Percentiles rank a stretch among this genome's conserved stretches.
Evolutionary conservation across 2,888 invertebrate species (phyloP).

Genomic region (Psylliodes chrysocephalus): DNA sequence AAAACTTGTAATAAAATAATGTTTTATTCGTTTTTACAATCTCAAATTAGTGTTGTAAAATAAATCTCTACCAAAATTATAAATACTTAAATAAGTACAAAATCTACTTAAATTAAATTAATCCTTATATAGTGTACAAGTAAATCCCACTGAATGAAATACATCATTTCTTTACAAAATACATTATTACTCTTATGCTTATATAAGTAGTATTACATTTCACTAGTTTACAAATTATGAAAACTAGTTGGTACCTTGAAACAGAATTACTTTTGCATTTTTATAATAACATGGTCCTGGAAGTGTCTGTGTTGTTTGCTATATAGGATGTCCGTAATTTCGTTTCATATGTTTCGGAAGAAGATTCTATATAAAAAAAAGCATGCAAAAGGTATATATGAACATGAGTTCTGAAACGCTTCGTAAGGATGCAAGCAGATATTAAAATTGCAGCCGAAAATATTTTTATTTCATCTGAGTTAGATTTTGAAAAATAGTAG

Average conservation of each 20-base stretch:
- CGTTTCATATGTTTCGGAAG: no score
- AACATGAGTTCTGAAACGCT: no score
- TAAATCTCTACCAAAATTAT: constrained; percentile 6
- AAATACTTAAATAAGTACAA: constrained; percentile 13
- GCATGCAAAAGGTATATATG: no score
- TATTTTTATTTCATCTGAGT: no score
- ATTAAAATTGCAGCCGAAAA: no score
- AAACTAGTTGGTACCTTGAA: not conserved
- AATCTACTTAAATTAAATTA: constrained; percentile 3
- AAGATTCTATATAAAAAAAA: no score
- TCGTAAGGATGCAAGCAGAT: no score
- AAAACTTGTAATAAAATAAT: constrained; percentile 1
- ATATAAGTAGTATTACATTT: not conserved
- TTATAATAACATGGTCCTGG: no score
- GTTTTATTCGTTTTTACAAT: constrained; percentile 5
- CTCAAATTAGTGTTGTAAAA: not conserved
- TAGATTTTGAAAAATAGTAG: no score
- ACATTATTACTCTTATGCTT: constrained; percentile 2
- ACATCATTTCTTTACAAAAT: constrained; percentile 4
- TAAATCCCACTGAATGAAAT: not conserved
- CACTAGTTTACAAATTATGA: not conserved
- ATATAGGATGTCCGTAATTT: no score
- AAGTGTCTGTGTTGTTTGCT: no score
- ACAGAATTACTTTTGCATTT: no score
- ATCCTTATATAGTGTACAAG: not conserved